Base-by-base conservation (phyloP, 53 echinoderm and acorn worm species). In the Patiria pectinifera region DNA sequence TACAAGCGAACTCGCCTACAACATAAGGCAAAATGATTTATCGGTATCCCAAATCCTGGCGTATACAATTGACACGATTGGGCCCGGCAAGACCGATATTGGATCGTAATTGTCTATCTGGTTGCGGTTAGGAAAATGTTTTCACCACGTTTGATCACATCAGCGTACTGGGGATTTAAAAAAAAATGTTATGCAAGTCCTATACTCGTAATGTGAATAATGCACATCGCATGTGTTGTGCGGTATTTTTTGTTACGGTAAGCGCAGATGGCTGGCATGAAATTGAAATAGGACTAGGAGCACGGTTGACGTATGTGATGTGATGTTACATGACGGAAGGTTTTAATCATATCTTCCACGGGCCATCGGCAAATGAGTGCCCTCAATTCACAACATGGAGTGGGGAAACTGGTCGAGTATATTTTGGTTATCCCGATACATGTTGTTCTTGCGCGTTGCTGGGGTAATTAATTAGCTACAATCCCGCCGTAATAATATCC, bases 111-210 rank as follows among this genome's bases (percentile, higher is more conserved):
- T 63, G 81, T 59, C 23, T 19, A 69, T 90, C 80, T 90, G 80
- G 47, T 66, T 22, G 18, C 63, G 81, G 80, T 80, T 90, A 62
- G 4, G 48, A 90, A 62, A 80, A 69, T 90, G 46, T 69, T 90
- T 69, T 80, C 22, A 81, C 90, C 80, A 80, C 66, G 90, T 90
- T 66, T 80, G 79, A 81, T 90, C 90, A 90, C 63, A 90, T 79
- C 46, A 66, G 48, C 81, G 66, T 63, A 69, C 63, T 90, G 61
- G 24, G 66, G 90, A 81, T 89, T 62, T 89, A 2, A 6, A 6
- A 3, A n/a, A n/a, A n/a, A n/a, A n/a, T n/a, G n/a, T 23, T 25
- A 78, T 88, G 59, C 18, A 26, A 9, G 24, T 43, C 24, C 71
- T 69, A 9, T 69, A 24, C 77, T 87, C 88, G 19, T 78, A 59